Conservation (phyloP, 2,113 vertebrate species). For the Oncorhynchus nerka region DNA sequence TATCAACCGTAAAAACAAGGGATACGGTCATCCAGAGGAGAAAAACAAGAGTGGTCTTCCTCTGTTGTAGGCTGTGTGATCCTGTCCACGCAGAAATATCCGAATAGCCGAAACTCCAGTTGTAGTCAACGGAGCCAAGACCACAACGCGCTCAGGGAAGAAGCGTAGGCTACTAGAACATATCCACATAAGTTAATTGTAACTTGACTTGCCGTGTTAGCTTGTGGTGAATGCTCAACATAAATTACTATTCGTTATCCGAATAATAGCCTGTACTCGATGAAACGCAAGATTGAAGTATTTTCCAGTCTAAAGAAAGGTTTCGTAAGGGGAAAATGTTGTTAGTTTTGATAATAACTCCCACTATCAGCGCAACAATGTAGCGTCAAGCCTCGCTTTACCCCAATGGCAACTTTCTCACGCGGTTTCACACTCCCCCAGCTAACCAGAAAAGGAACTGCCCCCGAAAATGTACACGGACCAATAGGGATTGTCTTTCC, state of each 20-base stretch:
- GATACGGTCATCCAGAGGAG: slow-evolving; percentile 54
- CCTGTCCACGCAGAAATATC: neutral
- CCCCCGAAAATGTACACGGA: slow-evolving; percentile 31
- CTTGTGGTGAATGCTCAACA: slow-evolving; percentile 1
- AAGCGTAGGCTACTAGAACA: slow-evolving; percentile 25
- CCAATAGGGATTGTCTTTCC: slow-evolving; percentile 57
- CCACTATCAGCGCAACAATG: slow-evolving; percentile 26
- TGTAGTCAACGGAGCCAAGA: slow-evolving; percentile 19
- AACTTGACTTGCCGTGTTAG: slow-evolving; percentile 58
- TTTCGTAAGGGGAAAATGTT: slow-evolving; percentile 31
- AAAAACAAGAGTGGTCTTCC: slow-evolving; percentile 7
- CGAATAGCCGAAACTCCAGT: neutral
- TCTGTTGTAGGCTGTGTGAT: neutral
- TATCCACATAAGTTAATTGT: slow-evolving; percentile 64
- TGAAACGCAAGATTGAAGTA: slow-evolving; percentile 1
- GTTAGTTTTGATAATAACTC: slow-evolving; percentile 56
- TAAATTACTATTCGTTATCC: slow-evolving; percentile 4
- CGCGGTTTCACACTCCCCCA: slow-evolving; percentile 70
- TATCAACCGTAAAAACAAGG: slow-evolving; percentile 47
- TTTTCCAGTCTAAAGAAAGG: slow-evolving; percentile 5
- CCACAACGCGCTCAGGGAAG: slow-evolving; percentile 31
- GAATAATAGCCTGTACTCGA: slow-evolving; percentile 21
- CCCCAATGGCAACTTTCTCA: slow-evolving; percentile 75
- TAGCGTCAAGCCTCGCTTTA: slow-evolving; percentile 45
- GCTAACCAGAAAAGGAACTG: slow-evolving; percentile 53